A percentile compares a stretch with the other conserved stretches of the same genome.
phyloP scores from a whole-genome alignment of 1,140 invertebrate species.

The Lepidostoma basale region DNA sequence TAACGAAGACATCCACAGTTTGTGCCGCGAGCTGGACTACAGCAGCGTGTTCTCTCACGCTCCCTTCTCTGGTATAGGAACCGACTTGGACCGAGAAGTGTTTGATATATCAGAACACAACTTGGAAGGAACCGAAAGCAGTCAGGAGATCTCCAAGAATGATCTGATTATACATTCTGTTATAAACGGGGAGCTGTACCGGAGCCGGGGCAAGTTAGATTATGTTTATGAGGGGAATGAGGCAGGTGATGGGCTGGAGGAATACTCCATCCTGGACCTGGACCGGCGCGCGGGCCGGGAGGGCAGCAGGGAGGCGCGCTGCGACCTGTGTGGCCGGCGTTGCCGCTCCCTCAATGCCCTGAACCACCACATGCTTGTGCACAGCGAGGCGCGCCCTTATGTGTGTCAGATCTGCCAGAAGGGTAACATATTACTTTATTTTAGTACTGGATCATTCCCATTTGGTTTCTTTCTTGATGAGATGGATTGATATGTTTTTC shows the following conservation, averaged over 20 bases:
- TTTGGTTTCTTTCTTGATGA: background rate
- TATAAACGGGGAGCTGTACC: constrained; percentile 21
- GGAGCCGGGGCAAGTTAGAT: constrained; percentile 8
- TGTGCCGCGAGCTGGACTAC: constrained; percentile 20
- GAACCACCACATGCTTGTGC: constrained; percentile 44
- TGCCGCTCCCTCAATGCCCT: constrained; percentile 42
- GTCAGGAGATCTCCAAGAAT: background rate
- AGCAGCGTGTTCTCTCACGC: background rate
- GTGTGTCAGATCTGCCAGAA: constrained; percentile 43
- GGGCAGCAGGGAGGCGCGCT: constrained; percentile 27
- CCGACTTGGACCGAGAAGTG: constrained; percentile 15
- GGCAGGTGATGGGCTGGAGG: background rate
- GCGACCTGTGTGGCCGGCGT: constrained; percentile 29
- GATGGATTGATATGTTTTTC: background rate
- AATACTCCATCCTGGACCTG: constrained; percentile 8
- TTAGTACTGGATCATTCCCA: background rate
- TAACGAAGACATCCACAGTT: constrained; percentile 19
- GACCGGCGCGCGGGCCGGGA: background rate
- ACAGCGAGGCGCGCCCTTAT: constrained; percentile 43
- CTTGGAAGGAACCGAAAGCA: background rate
- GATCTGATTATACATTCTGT: constrained; percentile 29
- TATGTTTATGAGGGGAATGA: constrained; percentile 14
- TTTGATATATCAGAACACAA: constrained; percentile 2
- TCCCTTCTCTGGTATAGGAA: constrained; percentile 7
- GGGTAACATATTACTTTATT: constrained; percentile 21